phyloP scores from a whole-genome alignment of 2,888 invertebrate species.

The Cyclophora punctaria region DNA sequence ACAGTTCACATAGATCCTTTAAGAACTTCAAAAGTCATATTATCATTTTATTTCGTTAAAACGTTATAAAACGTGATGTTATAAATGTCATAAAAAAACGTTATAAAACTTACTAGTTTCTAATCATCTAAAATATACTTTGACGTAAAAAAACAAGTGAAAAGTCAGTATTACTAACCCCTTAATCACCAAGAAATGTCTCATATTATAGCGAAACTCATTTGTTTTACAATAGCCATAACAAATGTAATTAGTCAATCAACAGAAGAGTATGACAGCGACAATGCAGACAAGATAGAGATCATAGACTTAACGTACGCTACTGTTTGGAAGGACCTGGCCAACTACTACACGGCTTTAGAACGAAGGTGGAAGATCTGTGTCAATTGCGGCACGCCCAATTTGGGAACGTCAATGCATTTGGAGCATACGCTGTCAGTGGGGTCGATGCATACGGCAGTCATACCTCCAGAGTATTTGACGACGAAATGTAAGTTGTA shows the following conservation, averaged over 20 bases:
- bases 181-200: too few species aligned
- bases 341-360: conserved; percentile 36
- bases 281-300: conserved; percentile 22
- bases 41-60: too few species aligned
- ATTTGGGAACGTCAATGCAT: conserved; percentile 47
- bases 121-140: too few species aligned
- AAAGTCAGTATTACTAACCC: too few species aligned
- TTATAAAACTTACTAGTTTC: too few species aligned
- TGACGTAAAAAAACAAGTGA: too few species aligned
- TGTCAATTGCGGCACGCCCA: conserved; percentile 44
- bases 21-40: too few species aligned
- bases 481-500: conserved; percentile 39
- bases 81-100: too few species aligned
- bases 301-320: conserved; percentile 42
- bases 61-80: too few species aligned
- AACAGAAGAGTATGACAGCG: conserved; percentile 1
- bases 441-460: conserved; percentile 44
- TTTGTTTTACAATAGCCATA: not conserved
- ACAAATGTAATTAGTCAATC: not conserved
- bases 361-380: conserved; percentile 49
- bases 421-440: conserved; percentile 30
- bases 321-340: conserved; percentile 38
- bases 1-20: too few species aligned
- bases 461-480: conserved; percentile 46
- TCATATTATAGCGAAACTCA: too few species aligned